A percentile compares a stretch with the other conserved stretches of the same genome.
Conservation (phyloP, 1,140 invertebrate species). For the Acyrthosiphon pisum region DNA sequence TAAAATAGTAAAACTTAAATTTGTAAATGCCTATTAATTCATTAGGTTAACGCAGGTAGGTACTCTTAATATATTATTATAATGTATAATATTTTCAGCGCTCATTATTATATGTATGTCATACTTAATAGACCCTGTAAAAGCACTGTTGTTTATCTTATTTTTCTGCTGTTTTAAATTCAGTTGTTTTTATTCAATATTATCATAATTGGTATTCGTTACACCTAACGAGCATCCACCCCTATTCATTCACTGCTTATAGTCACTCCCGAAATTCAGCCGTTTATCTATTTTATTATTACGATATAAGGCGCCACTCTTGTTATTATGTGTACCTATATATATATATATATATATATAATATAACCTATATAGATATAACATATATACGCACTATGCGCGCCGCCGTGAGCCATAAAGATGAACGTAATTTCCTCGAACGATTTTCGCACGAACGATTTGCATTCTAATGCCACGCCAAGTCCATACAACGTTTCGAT, state of each 20-base stretch:
- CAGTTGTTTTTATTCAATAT: not conserved
- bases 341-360: not conserved
- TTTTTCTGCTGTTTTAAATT: not conserved
- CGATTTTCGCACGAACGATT: not conserved
- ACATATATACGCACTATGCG: too few species aligned
- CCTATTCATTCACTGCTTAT: not conserved
- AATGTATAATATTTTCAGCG: not conserved
- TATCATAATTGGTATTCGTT: conserved; percentile 6
- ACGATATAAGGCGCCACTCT: not conserved
- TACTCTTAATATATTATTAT: not conserved
- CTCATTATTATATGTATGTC: not conserved
- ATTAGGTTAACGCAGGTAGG: not conserved
- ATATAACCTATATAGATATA: too few species aligned
- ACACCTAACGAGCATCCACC: not conserved
- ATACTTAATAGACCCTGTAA: not conserved
- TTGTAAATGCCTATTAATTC: not conserved
- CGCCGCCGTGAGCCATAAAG: not conserved
- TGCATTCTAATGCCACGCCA: not conserved
- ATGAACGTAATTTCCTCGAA: not conserved
- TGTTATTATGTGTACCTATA: not conserved
- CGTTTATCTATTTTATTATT: not conserved
- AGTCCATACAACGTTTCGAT: not conserved
- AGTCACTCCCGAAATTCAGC: not conserved
- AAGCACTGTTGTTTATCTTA: not conserved
- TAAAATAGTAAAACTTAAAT: not conserved